Evolutionary conservation across 2,113 vertebrate genomes (phyloP).

Genomic region (Rousettus leschenaultii): DNA sequence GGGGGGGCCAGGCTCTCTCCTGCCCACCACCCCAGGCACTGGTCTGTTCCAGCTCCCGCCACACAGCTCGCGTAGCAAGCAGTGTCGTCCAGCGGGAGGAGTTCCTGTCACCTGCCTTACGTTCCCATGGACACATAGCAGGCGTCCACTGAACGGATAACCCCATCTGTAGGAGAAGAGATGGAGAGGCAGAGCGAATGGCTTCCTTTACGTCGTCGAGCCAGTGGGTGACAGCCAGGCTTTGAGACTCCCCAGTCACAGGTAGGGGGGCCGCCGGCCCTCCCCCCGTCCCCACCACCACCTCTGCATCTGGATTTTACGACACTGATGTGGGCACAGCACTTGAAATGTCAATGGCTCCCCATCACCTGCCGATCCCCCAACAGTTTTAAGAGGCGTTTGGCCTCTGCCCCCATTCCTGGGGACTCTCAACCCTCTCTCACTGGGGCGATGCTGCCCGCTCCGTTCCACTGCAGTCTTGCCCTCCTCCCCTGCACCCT

Average conservation of each 20-base stretch:
- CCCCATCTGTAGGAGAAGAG: not conserved
- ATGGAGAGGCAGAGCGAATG: not conserved
- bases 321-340: accelerated
- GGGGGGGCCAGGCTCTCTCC: not conserved
- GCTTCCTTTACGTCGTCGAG: accelerated
- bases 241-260: not conserved
- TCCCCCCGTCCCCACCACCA: no score
- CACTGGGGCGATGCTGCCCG: not conserved
- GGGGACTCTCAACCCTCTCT: no score
- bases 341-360: not conserved
- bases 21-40: accelerated
- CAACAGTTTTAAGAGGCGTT: not conserved
- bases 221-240: not conserved
- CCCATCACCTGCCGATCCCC: accelerated
- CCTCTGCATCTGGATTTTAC: not conserved
- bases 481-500: accelerated
- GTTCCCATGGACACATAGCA: not conserved
- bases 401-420: not conserved
- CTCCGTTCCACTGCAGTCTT: accelerated
- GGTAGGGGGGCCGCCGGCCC: not conserved
- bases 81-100: accelerated
- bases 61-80: not conserved
- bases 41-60: not conserved
- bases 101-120: accelerated
- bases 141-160: accelerated